A percentile compares a stretch with the other conserved stretches of the same genome.
Conservation (phyloP, 2,888 invertebrate species). For the Helicoverpa assulta region DNA sequence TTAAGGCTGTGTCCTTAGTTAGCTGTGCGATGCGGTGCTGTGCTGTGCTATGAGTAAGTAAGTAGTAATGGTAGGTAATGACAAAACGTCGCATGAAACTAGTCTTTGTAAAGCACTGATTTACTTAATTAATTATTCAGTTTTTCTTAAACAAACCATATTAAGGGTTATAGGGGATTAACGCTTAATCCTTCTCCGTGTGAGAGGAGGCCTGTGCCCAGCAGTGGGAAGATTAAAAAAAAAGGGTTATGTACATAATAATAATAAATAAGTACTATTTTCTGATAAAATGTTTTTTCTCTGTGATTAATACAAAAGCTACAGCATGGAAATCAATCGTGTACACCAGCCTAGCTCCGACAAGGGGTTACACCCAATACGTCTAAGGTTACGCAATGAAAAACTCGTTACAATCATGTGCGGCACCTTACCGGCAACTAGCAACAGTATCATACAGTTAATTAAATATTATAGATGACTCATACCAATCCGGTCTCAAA, state of each 20-base stretch:
- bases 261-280: too few species aligned
- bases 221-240: too few species aligned
- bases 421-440: not conserved
- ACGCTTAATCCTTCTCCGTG: too few species aligned
- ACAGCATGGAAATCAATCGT: not conserved
- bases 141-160: too few species aligned
- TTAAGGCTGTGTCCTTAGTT: slow-evolving; percentile 17
- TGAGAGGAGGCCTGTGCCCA: too few species aligned
- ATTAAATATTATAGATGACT: slow-evolving; percentile 33
- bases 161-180: too few species aligned
- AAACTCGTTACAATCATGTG: slow-evolving; percentile 44
- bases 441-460: slow-evolving; percentile 26
- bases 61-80: too few species aligned
- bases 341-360: not conserved
- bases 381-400: slow-evolving; percentile 44
- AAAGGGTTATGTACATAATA: too few species aligned
- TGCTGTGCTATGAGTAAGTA: too few species aligned
- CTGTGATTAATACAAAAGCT: not conserved
- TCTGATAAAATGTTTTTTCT: too few species aligned
- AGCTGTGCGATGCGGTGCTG: not conserved
- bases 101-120: too few species aligned
- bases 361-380: slow-evolving; percentile 13
- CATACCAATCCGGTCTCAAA: not conserved
- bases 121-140: too few species aligned
- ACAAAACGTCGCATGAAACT: not conserved